These are phyloP conservation scores for Escarpia spicata DNA, from an alignment of 2,888 invertebrate species.

Conservation along the genomic window DNA sequence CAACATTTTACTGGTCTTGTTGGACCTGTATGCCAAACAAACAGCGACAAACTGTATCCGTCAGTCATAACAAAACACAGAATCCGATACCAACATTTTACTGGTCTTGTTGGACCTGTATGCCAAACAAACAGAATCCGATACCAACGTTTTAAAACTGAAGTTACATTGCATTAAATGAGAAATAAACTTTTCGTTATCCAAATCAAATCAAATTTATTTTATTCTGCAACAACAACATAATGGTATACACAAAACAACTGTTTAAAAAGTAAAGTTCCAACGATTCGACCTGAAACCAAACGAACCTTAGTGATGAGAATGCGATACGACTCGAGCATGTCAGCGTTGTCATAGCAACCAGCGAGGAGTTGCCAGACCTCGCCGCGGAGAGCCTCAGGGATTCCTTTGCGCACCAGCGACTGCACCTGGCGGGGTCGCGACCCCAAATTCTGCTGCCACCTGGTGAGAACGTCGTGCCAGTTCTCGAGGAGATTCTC, in stretches of 20 bases:
- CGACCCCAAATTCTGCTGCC: conserved; percentile 63
- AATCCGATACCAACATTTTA: too few species aligned
- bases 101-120: too few species aligned
- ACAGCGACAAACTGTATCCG: too few species aligned
- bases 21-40: too few species aligned
- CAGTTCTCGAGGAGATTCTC: conserved; percentile 87
- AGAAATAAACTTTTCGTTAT: not conserved
- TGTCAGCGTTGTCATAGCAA: conserved; percentile 74
- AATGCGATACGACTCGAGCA: conserved; percentile 91
- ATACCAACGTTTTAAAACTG: not conserved
- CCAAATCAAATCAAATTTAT: not conserved
- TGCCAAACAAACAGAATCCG: too few species aligned
- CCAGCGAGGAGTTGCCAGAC: conserved; percentile 96
- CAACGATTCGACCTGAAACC: not conserved
- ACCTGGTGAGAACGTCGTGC: conserved; percentile 78
- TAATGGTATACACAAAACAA: too few species aligned
- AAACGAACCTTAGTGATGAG: conserved; percentile 86
- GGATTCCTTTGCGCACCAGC: conserved; percentile 77
- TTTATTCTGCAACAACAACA: too few species aligned
- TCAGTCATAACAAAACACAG: too few species aligned
- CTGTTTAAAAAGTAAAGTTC: too few species aligned
- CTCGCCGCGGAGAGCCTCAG: conserved; percentile 94
- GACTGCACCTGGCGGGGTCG: conserved; percentile 78
- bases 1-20: too few species aligned
- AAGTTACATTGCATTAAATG: not conserved